phyloP scores from a whole-genome alignment of 2,113 vertebrate species.

The Lepus americanus region DNA sequence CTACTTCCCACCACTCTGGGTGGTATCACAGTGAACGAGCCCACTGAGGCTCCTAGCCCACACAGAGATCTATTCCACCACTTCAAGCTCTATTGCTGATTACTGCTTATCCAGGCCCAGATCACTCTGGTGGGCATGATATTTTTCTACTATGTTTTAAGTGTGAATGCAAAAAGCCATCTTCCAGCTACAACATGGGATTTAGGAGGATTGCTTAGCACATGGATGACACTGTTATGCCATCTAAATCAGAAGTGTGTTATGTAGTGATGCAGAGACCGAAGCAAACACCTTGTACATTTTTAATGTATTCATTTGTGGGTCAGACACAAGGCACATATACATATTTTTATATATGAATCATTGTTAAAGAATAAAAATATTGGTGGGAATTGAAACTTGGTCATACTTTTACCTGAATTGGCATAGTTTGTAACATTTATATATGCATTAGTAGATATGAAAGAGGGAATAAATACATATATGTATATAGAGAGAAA shows the following conservation, averaged over 20 bases:
- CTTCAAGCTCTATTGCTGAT: constrained; percentile 76
- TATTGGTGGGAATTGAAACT: constrained; percentile 74
- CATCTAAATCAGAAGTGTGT: constrained; percentile 57
- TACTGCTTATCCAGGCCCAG: constrained; percentile 77
- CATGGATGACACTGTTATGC: neutral
- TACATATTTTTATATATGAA: constrained; percentile 65
- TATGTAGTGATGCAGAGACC: constrained; percentile 76
- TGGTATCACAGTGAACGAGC: constrained; percentile 45
- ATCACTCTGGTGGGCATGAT: constrained; percentile 78
- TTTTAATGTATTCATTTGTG: constrained; percentile 83
- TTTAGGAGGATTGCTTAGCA: constrained; percentile 31
- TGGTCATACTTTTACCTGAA: constrained; percentile 7
- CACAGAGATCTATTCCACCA: neutral
- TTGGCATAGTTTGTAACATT: neutral
- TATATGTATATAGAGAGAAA: neutral
- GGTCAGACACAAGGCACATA: constrained; percentile 61
- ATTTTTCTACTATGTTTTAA: constrained; percentile 82
- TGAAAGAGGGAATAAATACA: neutral
- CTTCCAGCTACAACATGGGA: constrained; percentile 53
- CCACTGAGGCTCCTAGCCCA: constrained; percentile 5
- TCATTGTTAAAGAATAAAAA: constrained; percentile 70
- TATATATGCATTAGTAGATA: neutral
- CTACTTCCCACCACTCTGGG: constrained; percentile 13
- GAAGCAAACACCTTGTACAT: constrained; percentile 81
- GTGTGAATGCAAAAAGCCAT: constrained; percentile 77